A percentile compares a stretch with the other conserved stretches of the same genome.
Evolutionary conservation across 2,888 invertebrate species (phyloP).

Genomic region (Toxonevra muliebris): DNA sequence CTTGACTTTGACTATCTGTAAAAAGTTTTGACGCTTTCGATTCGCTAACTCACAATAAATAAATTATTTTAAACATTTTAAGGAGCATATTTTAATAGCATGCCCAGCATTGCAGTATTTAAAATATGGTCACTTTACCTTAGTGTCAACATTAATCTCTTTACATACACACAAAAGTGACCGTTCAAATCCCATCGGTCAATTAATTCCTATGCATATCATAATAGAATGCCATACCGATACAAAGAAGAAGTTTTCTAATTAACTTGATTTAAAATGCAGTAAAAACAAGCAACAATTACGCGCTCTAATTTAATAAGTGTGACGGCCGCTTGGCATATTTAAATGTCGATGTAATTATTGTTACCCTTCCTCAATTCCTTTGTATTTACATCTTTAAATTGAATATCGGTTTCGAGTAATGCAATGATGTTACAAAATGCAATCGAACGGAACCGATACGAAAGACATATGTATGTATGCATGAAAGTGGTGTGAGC

Average conservation of each 20-base stretch:
- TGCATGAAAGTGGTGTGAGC: background rate
- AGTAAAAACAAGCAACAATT: slow-evolving; percentile 29
- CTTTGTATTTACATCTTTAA: background rate
- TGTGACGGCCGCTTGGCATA: background rate
- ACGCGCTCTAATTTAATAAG: slow-evolving; percentile 21
- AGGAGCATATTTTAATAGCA: too few species aligned
- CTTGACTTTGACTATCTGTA: too few species aligned
- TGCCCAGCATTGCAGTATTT: too few species aligned
- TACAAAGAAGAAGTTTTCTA: slow-evolving; percentile 14
- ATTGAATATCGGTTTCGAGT: slow-evolving; percentile 2
- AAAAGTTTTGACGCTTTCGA: too few species aligned
- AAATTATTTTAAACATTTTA: too few species aligned
- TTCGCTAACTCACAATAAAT: too few species aligned
- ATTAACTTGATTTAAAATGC: slow-evolving; percentile 31
- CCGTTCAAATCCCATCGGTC: background rate
- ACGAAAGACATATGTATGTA: slow-evolving; percentile 1
- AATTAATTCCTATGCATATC: background rate
- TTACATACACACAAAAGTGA: background rate
- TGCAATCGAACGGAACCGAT: slow-evolving; percentile 26
- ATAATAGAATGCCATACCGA: background rate
- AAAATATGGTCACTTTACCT: too few species aligned
- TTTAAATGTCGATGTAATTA: background rate
- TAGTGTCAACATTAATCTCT: too few species aligned
- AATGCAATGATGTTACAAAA: slow-evolving; percentile 9
- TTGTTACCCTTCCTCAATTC: background rate